A percentile compares a stretch with the other conserved stretches of the same genome.
Evolutionary conservation across 2,888 invertebrate species (phyloP).

Genomic region (Megaustenia siamemsis): DNA sequence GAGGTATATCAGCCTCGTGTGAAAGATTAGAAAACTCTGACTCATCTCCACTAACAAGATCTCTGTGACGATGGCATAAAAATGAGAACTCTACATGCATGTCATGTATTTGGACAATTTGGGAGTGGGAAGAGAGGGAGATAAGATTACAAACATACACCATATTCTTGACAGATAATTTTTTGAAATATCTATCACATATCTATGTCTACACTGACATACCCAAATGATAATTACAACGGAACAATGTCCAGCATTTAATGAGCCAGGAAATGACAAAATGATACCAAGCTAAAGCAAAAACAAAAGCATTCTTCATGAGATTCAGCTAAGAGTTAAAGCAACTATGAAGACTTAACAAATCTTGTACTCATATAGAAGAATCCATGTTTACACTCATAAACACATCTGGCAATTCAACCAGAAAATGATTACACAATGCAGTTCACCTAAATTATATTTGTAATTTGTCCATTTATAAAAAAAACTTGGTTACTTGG

Average conservation of each 20-base stretch:
- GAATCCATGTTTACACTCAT: neutral
- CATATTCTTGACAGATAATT: no score
- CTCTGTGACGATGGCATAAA: no score
- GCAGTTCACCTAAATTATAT: neutral
- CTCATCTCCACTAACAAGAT: no score
- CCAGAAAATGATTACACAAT: neutral
- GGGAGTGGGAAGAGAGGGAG: no score
- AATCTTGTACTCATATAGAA: neutral
- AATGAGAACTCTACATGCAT: no score
- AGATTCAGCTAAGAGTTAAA: constrained; percentile 32
- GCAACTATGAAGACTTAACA: neutral
- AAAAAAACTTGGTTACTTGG: neutral
- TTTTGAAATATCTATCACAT: neutral
- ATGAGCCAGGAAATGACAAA: constrained; percentile 22
- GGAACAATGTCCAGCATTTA: neutral
- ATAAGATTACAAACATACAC: no score
- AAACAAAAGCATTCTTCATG: neutral
- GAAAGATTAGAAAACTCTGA: no score
- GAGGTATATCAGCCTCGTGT: no score
- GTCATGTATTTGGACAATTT: no score
- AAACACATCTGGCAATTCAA: neutral
- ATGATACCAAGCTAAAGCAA: constrained; percentile 4
- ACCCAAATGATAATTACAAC: constrained; percentile 6
- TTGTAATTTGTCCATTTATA: neutral
- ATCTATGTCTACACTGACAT: neutral